Conservation (phyloP, 2,888 invertebrate species). For the Adineta ricciae region DNA sequence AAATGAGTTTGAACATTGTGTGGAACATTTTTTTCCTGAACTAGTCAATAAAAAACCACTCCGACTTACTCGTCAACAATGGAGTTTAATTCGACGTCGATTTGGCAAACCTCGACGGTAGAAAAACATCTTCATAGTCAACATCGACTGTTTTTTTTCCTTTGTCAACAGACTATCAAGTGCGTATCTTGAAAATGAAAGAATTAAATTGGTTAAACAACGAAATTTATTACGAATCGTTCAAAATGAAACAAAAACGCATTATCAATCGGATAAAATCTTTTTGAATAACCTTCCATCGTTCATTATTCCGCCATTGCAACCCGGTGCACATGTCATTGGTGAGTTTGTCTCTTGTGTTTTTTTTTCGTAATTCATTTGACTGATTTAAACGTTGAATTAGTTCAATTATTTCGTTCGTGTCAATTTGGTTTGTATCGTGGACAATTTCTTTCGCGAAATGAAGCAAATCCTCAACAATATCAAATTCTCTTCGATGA, state of each 20-base stretch:
- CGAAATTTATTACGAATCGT: not conserved
- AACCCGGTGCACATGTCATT: not conserved
- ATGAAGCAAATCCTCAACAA: not conserved
- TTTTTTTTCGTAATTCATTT: too few relatives aligned
- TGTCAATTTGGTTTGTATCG: not conserved
- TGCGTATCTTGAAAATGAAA: not conserved
- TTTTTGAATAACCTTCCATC: not conserved
- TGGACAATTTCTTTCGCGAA: not conserved
- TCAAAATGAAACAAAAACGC: not conserved
- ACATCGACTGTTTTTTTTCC: too few relatives aligned
- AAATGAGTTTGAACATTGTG: not conserved
- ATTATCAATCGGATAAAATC: not conserved
- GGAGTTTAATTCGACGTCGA: not conserved
- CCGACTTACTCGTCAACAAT: not conserved
- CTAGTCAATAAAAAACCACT: not conserved
- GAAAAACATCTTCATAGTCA: too few relatives aligned
- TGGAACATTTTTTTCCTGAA: conserved; percentile 1
- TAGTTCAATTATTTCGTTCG: not conserved
- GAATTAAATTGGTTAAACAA: not conserved
- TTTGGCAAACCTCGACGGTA: not conserved
- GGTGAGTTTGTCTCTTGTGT: not conserved
- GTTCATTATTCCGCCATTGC: not conserved
- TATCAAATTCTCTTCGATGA: not conserved
- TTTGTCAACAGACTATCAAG: not conserved
- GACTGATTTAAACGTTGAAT: not conserved